phyloP scores from a whole-genome alignment of 2,797 vertebrate genomes.

The Neosilurus mollespiculum region DNA sequence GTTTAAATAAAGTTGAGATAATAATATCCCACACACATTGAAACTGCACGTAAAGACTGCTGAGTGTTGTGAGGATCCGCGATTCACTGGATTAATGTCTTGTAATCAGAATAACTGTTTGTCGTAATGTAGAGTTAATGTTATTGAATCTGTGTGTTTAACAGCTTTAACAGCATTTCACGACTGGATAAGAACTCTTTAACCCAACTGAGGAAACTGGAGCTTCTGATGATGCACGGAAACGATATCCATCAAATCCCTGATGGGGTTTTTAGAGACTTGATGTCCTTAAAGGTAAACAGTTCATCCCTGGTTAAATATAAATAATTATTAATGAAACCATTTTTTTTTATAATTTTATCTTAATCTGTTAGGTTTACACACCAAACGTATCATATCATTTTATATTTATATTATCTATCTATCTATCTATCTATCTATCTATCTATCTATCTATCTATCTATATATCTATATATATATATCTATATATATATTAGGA shows the following conservation, averaged over 20 bases:
- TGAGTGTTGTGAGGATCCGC: not conserved
- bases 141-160: not conserved
- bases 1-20: too few species aligned
- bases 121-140: too few species aligned
- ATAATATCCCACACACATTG: not conserved
- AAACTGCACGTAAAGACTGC: not conserved
- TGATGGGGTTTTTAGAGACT: constrained; percentile 79
- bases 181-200: constrained; percentile 78
- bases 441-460: too few species aligned
- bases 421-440: too few species aligned
- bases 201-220: constrained; percentile 77
- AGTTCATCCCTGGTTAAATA: not conserved
- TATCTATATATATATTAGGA: too few species aligned
- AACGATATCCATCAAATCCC: constrained; percentile 86
- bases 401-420: too few species aligned
- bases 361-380: too few species aligned
- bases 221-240: constrained; percentile 93
- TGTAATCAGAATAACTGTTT: not conserved
- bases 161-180: constrained; percentile 92
- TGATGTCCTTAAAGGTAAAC: constrained; percentile 76
- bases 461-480: too few species aligned
- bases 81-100: not conserved
- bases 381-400: too few species aligned
- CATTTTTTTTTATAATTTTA: not conserved
- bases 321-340: not conserved